Evolutionary conservation across 1,140 invertebrate species (phyloP).

Genomic region (Drosophila baimaii): DNA sequence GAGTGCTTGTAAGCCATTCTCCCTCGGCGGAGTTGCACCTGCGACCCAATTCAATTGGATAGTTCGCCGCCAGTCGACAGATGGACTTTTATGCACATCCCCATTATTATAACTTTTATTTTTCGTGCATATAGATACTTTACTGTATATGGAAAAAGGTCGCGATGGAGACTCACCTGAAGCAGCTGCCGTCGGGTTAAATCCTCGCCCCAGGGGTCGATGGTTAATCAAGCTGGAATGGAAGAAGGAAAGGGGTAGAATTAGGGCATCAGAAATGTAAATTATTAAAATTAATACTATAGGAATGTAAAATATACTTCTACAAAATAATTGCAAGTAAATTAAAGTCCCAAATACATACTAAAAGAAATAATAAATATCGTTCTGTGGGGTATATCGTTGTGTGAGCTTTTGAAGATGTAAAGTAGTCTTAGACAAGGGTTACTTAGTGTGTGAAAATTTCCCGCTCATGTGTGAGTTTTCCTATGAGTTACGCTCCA

Average conservation of each 20-base stretch:
- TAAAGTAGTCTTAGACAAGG: background rate
- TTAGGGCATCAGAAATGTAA: background rate
- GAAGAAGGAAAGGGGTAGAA: background rate
- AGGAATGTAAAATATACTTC: no score
- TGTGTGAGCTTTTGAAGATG: no score
- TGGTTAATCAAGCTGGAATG: slow-evolving; percentile 56
- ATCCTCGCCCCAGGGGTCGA: slow-evolving; percentile 28
- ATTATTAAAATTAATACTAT: background rate
- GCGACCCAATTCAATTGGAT: slow-evolving; percentile 66
- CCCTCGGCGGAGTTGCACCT: slow-evolving; percentile 57
- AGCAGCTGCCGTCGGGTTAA: slow-evolving; percentile 50
- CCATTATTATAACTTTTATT: slow-evolving; percentile 68
- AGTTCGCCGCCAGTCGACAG: slow-evolving; percentile 49
- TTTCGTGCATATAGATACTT: slow-evolving; percentile 26
- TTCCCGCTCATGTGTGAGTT: slow-evolving; percentile 4
- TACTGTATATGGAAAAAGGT: slow-evolving; percentile 5
- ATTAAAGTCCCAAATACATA: no score
- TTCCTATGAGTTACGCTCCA: slow-evolving; percentile 20
- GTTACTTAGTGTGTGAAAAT: background rate
- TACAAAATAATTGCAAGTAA: background rate
- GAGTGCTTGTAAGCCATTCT: slow-evolving; percentile 6
- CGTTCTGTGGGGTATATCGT: no score
- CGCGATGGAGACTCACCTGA: slow-evolving; percentile 53
- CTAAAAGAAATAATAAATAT: background rate
- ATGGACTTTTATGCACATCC: slow-evolving; percentile 43